These are phyloP conservation scores for Hyperoodon ampullatus DNA, from an alignment of 2,113 vertebrate species.

Conservation along the genomic window DNA sequence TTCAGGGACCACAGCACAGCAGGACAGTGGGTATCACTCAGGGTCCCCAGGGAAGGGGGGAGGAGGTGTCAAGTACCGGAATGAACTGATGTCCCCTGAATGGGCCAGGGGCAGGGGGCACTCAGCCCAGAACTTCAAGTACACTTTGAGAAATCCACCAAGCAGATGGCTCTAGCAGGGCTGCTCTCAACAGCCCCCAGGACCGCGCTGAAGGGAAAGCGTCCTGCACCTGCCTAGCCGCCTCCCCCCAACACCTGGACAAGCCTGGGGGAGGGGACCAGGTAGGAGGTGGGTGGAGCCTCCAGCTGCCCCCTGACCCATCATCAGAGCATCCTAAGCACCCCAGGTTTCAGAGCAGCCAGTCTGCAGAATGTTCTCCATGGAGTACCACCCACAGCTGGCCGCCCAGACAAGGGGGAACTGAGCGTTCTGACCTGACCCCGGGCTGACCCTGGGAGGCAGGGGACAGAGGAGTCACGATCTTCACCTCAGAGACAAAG, in stretches of 20 bases:
- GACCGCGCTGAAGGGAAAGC: no score
- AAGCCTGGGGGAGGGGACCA: background rate
- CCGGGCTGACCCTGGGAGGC: background rate
- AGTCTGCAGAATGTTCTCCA: background rate
- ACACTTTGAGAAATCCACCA: no score
- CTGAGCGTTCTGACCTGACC: background rate
- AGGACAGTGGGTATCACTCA: background rate
- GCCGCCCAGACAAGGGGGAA: background rate
- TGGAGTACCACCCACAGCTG: background rate
- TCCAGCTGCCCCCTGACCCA: background rate
- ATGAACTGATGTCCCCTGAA: background rate
- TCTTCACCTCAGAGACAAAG: background rate
- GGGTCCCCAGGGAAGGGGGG: no score
- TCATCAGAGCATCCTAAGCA: background rate
- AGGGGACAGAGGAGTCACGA: background rate
- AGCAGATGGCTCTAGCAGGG: rapidly evolving
- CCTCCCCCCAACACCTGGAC: background rate
- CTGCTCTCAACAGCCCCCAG: background rate
- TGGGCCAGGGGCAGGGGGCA: background rate
- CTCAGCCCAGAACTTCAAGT: background rate
- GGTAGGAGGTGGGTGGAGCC: background rate
- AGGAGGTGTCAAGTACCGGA: background rate
- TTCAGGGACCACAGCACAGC: no score
- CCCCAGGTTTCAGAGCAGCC: background rate
- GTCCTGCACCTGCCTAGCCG: background rate